Base-by-base conservation (phyloP, 1,140 invertebrate species). In the Pomacea maculata region DNA sequence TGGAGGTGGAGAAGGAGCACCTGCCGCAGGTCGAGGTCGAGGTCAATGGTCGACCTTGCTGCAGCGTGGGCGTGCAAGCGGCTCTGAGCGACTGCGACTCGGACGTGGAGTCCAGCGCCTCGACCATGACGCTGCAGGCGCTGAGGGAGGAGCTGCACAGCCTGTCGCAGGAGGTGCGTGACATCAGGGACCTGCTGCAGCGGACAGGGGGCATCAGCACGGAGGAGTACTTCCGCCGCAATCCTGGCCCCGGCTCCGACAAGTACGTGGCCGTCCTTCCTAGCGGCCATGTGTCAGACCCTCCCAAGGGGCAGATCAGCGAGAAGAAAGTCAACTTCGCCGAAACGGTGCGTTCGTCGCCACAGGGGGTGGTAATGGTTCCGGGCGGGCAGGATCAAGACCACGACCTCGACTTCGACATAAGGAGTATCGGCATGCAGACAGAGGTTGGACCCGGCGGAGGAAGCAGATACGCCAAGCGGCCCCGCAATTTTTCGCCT, bases 401-500 rank as follows among this genome's bases (percentile, higher is more conserved):
- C 1, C 63, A 64, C 14, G 67, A 54, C n/a, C 61, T 67, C 12
- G 82, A 83, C 54, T 80, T 81, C 54, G 79, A 83, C 76, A 72
- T 81, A 52, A 75, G 82, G 67, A 83, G 82, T 52, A 65, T 83
- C n/a, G 79, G 80, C 34, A 73, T 79, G 52, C 82, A 83, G 80
- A 81, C 80, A 0, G 34, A 74, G 21, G 67, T 57, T 21, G 71
- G 80, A 25, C n/a, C 34, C 10, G 52, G 34, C 6, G 64, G 67
- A 19, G 25, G 64, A 17, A 34, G 71, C 15, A 65, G 74, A 29
- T 63, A 74, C 65, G 52, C 61, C 64, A 81, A 79, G n/a, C 72
- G 55, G 25, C 52, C 73, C 68, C 61, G 64, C 64, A 10, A 25
- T 19, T 11, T 15, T 5, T n/a, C 65, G 11, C 34, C 71, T 25